phyloP scores from a whole-genome alignment of 2,113 vertebrate species.

The Cyanistes caeruleus region DNA sequence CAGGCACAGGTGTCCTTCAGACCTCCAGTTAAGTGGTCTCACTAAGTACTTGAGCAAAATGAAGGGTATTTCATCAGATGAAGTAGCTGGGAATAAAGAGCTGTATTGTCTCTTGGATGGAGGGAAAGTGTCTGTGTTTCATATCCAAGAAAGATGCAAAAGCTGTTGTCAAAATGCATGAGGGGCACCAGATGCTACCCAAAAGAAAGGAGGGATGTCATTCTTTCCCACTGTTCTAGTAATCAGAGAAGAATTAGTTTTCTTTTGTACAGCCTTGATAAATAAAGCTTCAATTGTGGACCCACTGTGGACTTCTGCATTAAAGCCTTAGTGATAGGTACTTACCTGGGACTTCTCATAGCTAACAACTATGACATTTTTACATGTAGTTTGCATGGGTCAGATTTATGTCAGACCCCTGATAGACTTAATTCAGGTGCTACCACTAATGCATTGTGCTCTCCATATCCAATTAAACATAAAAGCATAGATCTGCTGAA shows the following conservation, averaged over 20 bases:
- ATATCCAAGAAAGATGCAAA: neutral
- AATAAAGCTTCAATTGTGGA: neutral
- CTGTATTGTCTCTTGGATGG: neutral
- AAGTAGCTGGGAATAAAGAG: neutral
- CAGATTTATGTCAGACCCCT: neutral
- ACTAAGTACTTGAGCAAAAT: slow-evolving; percentile 22
- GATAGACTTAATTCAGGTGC: neutral
- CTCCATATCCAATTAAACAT: neutral
- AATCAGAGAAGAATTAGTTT: neutral
- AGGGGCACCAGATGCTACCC: neutral
- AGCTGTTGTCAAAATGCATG: neutral
- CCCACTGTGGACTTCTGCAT: neutral
- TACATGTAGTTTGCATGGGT: neutral
- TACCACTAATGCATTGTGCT: neutral
- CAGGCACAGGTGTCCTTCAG: slow-evolving; percentile 14
- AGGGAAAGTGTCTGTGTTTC: neutral
- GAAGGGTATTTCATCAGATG: neutral
- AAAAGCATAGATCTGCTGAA: neutral
- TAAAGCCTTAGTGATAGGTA: neutral
- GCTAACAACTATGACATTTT: neutral
- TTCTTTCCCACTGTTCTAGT: neutral
- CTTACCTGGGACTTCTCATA: neutral
- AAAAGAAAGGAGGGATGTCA: neutral
- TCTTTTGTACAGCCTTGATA: neutral
- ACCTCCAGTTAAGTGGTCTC: neutral